These are phyloP conservation scores for Chymomyza procnemis DNA, from an alignment of 2,888 invertebrate genomes.

Conservation along the genomic window DNA sequence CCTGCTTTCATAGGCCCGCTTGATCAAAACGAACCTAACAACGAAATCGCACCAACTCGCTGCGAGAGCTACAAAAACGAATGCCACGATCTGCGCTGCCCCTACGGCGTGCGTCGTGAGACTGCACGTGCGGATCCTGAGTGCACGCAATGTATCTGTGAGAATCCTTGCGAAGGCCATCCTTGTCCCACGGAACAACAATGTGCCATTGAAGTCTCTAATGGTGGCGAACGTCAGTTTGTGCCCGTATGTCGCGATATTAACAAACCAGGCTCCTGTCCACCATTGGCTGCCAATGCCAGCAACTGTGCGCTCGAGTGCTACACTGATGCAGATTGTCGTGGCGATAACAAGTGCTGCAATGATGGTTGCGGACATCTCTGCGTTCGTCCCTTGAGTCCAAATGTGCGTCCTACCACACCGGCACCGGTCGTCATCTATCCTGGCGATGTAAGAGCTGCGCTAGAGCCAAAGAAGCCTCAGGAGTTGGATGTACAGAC, in stretches of 20 bases:
- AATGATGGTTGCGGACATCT: slow-evolving; percentile 86
- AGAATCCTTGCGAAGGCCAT: slow-evolving; percentile 85
- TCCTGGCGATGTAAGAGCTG: slow-evolving; percentile 71
- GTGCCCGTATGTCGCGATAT: slow-evolving; percentile 76
- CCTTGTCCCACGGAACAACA: slow-evolving; percentile 83
- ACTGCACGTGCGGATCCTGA: slow-evolving; percentile 80
- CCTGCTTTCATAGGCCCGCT: slow-evolving; percentile 38
- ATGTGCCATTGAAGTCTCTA: slow-evolving; percentile 83
- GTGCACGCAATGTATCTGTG: slow-evolving; percentile 86
- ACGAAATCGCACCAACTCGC: slow-evolving; percentile 75
- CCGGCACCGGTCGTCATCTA: slow-evolving; percentile 75
- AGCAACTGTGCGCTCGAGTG: slow-evolving; percentile 86
- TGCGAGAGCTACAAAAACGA: slow-evolving; percentile 82
- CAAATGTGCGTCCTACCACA: slow-evolving; percentile 78
- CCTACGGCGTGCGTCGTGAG: slow-evolving; percentile 84
- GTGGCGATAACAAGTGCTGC: slow-evolving; percentile 89
- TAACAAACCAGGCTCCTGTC: slow-evolving; percentile 86
- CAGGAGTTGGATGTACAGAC: slow-evolving; percentile 83
- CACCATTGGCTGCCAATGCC: slow-evolving; percentile 78
- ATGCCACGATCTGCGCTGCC: slow-evolving; percentile 84
- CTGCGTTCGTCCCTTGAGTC: slow-evolving; percentile 82
- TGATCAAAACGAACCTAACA: slow-evolving; percentile 37
- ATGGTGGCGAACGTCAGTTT: slow-evolving; percentile 65
- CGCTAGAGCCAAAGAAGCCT: slow-evolving; percentile 79
- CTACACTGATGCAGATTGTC: slow-evolving; percentile 89